phyloP scores from a whole-genome alignment of 1,140 invertebrate genomes.

The Hirudo medicinalis region DNA sequence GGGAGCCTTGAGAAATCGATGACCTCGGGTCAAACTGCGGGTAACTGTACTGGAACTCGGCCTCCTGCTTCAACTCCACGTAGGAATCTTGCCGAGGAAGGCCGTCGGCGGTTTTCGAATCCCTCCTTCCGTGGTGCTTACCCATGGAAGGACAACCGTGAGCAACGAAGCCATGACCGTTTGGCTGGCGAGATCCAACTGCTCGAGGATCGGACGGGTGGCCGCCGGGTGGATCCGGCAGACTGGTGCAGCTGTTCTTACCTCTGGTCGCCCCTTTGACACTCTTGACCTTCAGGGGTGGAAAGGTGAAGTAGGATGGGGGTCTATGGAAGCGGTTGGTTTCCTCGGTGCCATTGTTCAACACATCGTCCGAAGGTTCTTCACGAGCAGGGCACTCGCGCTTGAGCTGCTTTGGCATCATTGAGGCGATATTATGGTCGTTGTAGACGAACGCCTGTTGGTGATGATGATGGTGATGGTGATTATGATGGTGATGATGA shows the following conservation, averaged over 20 bases:
- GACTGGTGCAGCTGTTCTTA: neutral
- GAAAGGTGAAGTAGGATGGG: slow-evolving; percentile 11
- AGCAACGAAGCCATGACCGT: neutral
- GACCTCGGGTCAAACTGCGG: neutral
- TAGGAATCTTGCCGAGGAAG: neutral
- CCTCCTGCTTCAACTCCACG: slow-evolving; percentile 4
- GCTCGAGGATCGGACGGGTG: neutral
- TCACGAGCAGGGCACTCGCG: no score
- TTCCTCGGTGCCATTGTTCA: neutral
- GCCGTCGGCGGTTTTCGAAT: neutral
- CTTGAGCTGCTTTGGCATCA: no score
- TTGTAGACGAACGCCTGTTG: neutral
- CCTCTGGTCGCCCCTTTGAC: neutral
- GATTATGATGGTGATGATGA: neutral
- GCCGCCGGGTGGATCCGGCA: neutral
- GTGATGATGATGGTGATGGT: neutral
- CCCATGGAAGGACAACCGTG: neutral
- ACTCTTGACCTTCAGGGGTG: neutral
- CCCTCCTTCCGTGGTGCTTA: neutral
- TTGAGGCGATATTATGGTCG: neutral
- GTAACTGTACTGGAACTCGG: slow-evolving; percentile 14
- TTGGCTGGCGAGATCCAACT: neutral
- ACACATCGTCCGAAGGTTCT: neutral
- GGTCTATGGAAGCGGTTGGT: neutral
- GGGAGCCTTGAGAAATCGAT: no score